Conservation (phyloP, 2,113 vertebrate genomes). For the Erythrocercus mccallii region DNA sequence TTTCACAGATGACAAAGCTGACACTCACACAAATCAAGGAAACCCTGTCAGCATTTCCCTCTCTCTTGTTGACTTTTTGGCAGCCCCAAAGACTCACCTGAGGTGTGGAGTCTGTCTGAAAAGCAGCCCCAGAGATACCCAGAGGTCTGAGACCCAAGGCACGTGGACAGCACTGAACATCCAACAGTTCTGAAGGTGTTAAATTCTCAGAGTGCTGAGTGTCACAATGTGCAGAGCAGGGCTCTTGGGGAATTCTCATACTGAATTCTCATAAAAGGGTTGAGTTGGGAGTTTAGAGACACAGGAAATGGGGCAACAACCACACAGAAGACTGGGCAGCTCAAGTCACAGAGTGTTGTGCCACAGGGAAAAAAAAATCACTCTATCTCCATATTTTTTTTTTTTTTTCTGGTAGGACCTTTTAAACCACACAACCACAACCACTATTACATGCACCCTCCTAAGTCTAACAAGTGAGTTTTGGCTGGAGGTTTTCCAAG, state of each 20-base stretch:
- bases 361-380: neutral
- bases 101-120: neutral
- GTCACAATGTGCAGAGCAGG: accelerated
- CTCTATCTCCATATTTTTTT: neutral
- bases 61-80: neutral
- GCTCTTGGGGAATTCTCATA: neutral
- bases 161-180: accelerated
- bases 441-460: no score
- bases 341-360: neutral
- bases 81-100: neutral
- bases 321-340: neutral
- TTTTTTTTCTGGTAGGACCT: neutral
- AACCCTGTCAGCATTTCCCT: neutral
- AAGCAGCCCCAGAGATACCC: neutral
- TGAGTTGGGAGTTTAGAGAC: neutral
- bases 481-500: no score
- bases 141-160: neutral
- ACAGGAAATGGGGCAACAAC: neutral
- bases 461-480: no score
- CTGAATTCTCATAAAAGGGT: neutral
- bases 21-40: neutral
- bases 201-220: neutral
- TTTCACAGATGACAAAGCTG: neutral
- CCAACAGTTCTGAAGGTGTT: accelerated
- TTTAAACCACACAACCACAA: neutral